A percentile compares a stretch with the other conserved stretches of the same genome.
These are phyloP conservation scores for Gambusia holbrooki DNA, from an alignment of 2,113 vertebrate species.

Conservation along the genomic window DNA sequence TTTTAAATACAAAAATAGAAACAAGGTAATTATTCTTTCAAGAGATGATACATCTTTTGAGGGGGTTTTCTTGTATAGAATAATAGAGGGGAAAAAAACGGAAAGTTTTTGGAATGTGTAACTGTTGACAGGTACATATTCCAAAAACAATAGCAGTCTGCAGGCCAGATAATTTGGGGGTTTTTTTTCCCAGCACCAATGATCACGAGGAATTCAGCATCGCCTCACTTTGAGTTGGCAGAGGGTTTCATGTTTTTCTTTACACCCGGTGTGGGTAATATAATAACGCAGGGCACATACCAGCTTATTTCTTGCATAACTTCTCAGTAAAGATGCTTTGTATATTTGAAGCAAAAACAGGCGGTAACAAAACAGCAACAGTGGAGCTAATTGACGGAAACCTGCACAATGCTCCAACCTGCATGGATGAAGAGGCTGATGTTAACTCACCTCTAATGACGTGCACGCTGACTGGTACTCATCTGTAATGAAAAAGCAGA, in stretches of 20 bases:
- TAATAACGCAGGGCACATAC: background rate
- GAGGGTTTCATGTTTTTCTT: background rate
- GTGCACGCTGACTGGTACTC: slow-evolving; percentile 79
- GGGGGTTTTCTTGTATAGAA: background rate
- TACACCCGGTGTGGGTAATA: background rate
- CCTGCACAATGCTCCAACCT: background rate
- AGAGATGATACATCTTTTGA: no score
- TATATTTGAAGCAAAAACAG: background rate
- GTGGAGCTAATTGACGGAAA: background rate
- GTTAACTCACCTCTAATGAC: slow-evolving; percentile 89
- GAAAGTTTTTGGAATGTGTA: no score
- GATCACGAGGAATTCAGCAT: background rate
- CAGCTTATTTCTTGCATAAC: background rate
- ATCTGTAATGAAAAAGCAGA: slow-evolving; percentile 79
- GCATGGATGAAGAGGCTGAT: background rate
- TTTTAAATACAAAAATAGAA: no score
- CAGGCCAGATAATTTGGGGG: background rate
- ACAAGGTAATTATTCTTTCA: no score
- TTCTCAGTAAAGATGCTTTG: background rate
- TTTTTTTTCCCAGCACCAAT: background rate
- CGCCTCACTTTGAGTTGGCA: background rate
- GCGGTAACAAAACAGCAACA: background rate
- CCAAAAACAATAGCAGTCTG: background rate
- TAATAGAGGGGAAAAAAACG: background rate
- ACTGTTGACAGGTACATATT: no score